Percentiles rank a stretch among this genome's conserved stretches.
Conservation (phyloP, 2,888 invertebrate species). For the Anoplius nigerrimus region DNA sequence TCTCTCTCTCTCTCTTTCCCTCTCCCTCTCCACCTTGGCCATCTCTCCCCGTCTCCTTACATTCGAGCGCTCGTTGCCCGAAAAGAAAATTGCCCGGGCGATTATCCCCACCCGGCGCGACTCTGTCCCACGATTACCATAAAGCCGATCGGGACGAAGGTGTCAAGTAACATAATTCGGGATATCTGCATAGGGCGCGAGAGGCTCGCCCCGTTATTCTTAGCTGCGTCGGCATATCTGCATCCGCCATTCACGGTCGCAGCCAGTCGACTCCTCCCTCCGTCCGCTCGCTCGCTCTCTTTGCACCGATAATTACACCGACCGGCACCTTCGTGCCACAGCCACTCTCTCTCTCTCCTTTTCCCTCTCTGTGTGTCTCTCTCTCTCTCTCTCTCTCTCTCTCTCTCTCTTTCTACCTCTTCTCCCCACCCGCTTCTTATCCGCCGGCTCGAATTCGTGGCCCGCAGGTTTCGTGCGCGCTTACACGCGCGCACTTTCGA, state of each 20-base stretch:
- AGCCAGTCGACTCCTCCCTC: constrained; percentile 10
- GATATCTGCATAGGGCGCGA: no score
- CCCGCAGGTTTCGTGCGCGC: constrained; percentile 40
- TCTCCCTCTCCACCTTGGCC: not conserved
- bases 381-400: constrained; percentile 3
- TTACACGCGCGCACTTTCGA: constrained; percentile 24
- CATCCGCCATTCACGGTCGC: no score
- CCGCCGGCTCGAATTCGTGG: constrained; percentile 37
- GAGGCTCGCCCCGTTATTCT: no score
- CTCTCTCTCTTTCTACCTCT: not conserved
- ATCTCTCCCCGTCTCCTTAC: not conserved
- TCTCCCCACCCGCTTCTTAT: not conserved
- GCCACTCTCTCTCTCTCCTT: not conserved
- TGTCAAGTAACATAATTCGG: no score
- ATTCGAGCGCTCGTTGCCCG: constrained; percentile 3
- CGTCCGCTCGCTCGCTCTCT: constrained; percentile 18
- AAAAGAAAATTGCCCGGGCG: not conserved
- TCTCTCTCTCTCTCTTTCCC: constrained; percentile 11
- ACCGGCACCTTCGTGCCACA: not conserved
- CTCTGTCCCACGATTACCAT: constrained; percentile 4
- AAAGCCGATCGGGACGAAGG: no score
- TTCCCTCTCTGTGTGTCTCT: not conserved
- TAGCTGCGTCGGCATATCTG: no score
- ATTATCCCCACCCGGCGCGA: constrained; percentile 22
- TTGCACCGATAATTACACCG: constrained; percentile 4